These are phyloP conservation scores for Parnassius apollo DNA, from an alignment of 2,888 invertebrate genomes.

Conservation along the genomic window DNA sequence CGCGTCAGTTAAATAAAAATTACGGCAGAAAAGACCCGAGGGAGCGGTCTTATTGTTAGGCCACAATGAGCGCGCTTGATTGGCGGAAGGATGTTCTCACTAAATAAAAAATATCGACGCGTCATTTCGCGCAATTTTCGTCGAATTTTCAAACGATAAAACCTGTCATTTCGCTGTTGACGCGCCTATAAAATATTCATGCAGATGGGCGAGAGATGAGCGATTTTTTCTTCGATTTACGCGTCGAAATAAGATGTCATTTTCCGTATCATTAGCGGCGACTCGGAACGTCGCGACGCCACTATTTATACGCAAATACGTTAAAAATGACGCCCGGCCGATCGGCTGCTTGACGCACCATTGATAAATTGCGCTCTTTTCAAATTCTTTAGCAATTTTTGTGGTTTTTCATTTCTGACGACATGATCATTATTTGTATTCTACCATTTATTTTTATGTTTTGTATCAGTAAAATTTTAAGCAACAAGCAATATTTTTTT, in stretches of 20 bases:
- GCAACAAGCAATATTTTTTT: no score
- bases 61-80: constrained; percentile 78
- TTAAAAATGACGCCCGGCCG: constrained; percentile 78
- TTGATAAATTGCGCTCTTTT: constrained; percentile 79
- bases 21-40: constrained; percentile 66
- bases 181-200: constrained; percentile 81
- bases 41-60: constrained; percentile 67
- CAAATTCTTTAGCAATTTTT: constrained; percentile 59
- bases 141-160: constrained; percentile 81
- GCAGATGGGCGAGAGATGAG: constrained; percentile 76
- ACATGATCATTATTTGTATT: constrained; percentile 47
- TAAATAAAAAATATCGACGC: constrained; percentile 81
- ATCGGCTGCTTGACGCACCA: constrained; percentile 78
- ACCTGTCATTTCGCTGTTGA: constrained; percentile 81
- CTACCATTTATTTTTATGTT: constrained; percentile 32
- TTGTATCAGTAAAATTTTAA: no score
- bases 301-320: constrained; percentile 82
- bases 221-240: constrained; percentile 81
- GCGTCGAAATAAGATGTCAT: constrained; percentile 81
- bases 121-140: constrained; percentile 80
- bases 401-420: constrained; percentile 47
- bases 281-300: constrained; percentile 69
- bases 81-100: constrained; percentile 81
- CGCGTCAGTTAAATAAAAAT: constrained; percentile 74
- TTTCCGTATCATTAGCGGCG: constrained; percentile 82